Base-by-base conservation (phyloP, 2,888 invertebrate species). In the Heteromurus nitidus region DNA sequence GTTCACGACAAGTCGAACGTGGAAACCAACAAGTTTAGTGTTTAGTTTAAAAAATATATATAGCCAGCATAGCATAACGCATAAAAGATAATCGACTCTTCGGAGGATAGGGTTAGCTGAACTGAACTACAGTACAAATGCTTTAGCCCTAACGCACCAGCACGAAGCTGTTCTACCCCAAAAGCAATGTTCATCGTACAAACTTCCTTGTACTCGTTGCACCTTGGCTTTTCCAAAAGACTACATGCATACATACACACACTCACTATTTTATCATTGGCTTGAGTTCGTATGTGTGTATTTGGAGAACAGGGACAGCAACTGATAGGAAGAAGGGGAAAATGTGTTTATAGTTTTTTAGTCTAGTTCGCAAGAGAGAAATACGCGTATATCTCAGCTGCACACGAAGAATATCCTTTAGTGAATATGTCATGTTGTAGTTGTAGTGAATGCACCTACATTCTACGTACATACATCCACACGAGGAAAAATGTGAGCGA, bases 261-360 rank as follows among this genome's bases (percentile, higher is more conserved):
- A n/a, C n/a, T n/a, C n/a, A n/a, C n/a, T n/a, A n/a, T n/a, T n/a
- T n/a, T n/a, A n/a, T n/a, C n/a, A n/a, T n/a, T n/a, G n/a, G n/a
- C n/a, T n/a, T n/a, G n/a, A n/a, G n/a, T n/a, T n/a, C n/a, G n/a
- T n/a, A n/a, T n/a, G n/a, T n/a, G n/a, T 36, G 36, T 13, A 36
- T 13, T 9, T 9, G 13, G 36, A 13, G 7, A 9, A 13, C 36
- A 36, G 36, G 36, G 36, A 36, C 5, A 13, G 36, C 36, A 36
- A 36, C 13, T 36, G 9, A 20, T 3, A 50, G 50, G 50, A 31
- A 28, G 47, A 70, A 62, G 50, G 64, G 50, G 68, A 22, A 69
- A 77, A 69, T 77, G 77, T 77, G 77, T 77, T 77, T 77, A 64
- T 77, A 60, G 77, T 69, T 69, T 69, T 69, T 69, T 77, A 77